These are phyloP conservation scores for Lepus timidus DNA, from an alignment of 2,113 vertebrate species.

Conservation along the genomic window DNA sequence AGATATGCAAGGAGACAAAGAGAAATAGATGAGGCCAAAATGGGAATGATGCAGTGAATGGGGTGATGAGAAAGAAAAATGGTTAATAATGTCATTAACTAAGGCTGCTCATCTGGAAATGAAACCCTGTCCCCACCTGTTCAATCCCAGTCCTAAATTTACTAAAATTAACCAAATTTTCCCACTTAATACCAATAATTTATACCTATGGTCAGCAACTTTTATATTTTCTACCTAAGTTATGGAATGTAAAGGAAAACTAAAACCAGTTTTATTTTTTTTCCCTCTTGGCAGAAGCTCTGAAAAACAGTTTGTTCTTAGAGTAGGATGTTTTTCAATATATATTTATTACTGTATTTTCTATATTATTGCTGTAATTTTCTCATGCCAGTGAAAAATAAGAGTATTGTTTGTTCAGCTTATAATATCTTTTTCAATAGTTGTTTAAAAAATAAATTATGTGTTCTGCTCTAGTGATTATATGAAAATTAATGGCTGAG, in stretches of 20 bases:
- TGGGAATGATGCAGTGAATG: not conserved
- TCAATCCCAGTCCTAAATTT: too few relatives aligned
- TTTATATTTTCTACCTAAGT: not conserved
- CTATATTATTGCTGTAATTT: not conserved
- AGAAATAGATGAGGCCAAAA: not conserved
- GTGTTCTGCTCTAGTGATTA: not conserved
- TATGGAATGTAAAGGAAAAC: not conserved
- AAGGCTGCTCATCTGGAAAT: not conserved
- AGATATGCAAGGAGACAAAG: not conserved
- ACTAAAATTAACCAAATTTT: not conserved
- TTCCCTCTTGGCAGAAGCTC: not conserved
- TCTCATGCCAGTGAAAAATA: not conserved
- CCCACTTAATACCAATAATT: not conserved
- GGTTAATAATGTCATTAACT: not conserved
- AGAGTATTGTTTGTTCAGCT: not conserved
- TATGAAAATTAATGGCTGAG: not conserved
- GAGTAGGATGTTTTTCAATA: not conserved
- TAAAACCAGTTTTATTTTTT: not conserved
- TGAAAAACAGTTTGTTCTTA: not conserved
- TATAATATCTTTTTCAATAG: not conserved
- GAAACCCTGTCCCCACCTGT: not conserved
- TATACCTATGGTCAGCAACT: not conserved
- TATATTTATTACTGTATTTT: not conserved
- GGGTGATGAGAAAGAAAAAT: not conserved
- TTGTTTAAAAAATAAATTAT: not conserved